phyloP scores from a whole-genome alignment of 2,113 vertebrate species.

The Zingel zingel region DNA sequence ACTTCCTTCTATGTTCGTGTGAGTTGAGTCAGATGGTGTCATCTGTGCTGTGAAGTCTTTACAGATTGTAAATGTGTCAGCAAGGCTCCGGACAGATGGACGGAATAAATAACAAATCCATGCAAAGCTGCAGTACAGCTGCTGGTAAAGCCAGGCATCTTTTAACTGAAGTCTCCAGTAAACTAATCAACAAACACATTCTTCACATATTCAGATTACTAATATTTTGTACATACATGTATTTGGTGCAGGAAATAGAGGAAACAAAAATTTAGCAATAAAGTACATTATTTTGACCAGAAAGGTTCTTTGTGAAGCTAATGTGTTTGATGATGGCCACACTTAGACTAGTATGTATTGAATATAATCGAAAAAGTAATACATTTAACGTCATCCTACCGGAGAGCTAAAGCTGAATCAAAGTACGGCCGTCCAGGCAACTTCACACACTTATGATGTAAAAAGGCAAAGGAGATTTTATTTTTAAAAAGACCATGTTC shows the following conservation, averaged over 20 bases:
- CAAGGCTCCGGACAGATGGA: constrained; percentile 61
- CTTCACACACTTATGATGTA: neutral
- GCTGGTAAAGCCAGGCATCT: constrained; percentile 17
- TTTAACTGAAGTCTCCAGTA: constrained; percentile 6
- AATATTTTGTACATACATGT: neutral
- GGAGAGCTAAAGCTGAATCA: neutral
- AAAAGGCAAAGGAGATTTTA: neutral
- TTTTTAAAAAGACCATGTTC: neutral
- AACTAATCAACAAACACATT: neutral
- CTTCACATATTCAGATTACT: neutral
- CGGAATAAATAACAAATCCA: constrained; percentile 50
- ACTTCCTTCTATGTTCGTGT: constrained; percentile 22
- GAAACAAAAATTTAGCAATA: neutral
- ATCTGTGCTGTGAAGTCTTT: constrained; percentile 58
- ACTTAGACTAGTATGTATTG: no score
- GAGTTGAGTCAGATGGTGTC: constrained; percentile 48
- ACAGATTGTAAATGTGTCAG: constrained; percentile 63
- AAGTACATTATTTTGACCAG: no score
- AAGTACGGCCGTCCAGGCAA: neutral
- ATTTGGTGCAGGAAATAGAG: neutral
- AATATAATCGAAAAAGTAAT: neutral
- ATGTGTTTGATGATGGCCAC: neutral
- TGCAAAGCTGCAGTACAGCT: neutral
- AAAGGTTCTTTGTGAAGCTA: neutral
- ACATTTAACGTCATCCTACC: neutral